Base-by-base conservation (phyloP, 2,888 invertebrate species). In the Atrina japonica region DNA sequence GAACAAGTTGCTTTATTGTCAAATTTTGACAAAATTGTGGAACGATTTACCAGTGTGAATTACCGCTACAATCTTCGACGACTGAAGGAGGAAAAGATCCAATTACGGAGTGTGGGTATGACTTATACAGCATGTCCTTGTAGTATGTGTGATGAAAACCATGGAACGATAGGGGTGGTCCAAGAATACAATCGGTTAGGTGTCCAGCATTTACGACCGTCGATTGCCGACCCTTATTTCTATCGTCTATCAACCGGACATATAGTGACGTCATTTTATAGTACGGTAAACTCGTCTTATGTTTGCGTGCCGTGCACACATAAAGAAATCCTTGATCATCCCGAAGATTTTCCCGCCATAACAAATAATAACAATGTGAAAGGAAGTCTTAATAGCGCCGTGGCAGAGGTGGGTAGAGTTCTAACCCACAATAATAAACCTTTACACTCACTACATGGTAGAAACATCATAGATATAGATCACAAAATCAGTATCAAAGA, bases 221-320 rank as follows among this genome's bases (percentile, higher is more conserved):
- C 66, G 16, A 52, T 70, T 16, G 76, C 80, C 27, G 75, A 82
- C 41, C 73, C 74, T n/a, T 78, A 80, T 30, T 87, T 78, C 68
- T 87, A 85, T 80, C 73, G 79, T 21, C 72, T 86, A 45, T 73
- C 76, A 64, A 81, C 83, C 16, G 84, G 86, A 40, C 78, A 83
- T 40, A 80, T 87, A 35, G 83, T 86, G 65, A 87, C 86, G 40
- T 81, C 85, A 43, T 87, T 86, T 66, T 80, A 86, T 77, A 86
- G 85, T 70, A 79, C 80, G 47, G 85, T 86, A 18, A 86, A 84
- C 73, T 85, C 86, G 2, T 80, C 86, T 50, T 85, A 84, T 56
- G 84, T 87, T 30, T 87, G 87, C 65, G 86, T 87, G 18, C 87
- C 87, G 11, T 87, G 87, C 55, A 84, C 87, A 3, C 86, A 84